A percentile compares a stretch with the other conserved stretches of the same genome.
phyloP scores from a whole-genome alignment of 2,888 invertebrate genomes.

The Drosophila hamatofila region DNA sequence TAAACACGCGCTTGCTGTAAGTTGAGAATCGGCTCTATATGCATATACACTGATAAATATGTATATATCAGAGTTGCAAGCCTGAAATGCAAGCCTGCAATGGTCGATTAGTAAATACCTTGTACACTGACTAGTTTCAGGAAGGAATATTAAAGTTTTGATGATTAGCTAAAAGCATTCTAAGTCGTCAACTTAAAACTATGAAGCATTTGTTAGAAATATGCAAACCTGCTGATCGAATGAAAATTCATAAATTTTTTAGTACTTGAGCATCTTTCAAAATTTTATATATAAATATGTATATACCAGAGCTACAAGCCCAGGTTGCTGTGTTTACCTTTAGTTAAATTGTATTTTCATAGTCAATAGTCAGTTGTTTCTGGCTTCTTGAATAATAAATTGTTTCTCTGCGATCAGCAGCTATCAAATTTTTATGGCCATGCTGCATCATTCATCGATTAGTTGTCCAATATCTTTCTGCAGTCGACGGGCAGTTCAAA shows the following conservation, averaged over 20 bases:
- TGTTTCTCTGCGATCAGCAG: conserved; percentile 4
- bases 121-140: too few relatives aligned
- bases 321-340: neutral
- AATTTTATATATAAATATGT: neutral
- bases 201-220: too few relatives aligned
- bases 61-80: neutral
- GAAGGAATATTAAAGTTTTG: too few relatives aligned
- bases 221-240: too few relatives aligned
- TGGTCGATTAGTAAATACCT: too few relatives aligned
- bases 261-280: too few relatives aligned
- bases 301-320: neutral
- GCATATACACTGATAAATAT: neutral
- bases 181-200: too few relatives aligned
- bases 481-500: conserved; percentile 58
- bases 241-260: too few relatives aligned
- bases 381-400: neutral
- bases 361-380: too few relatives aligned
- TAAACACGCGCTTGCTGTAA: conserved; percentile 16
- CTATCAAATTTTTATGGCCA: conserved; percentile 10
- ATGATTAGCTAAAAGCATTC: too few relatives aligned
- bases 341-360: neutral
- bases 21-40: conserved; percentile 11
- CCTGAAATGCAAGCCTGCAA: too few relatives aligned
- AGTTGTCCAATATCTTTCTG: conserved; percentile 46
- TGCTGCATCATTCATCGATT: conserved; percentile 19